phyloP scores from a whole-genome alignment of 1,140 invertebrate species.

The Nixonia krombeini region DNA sequence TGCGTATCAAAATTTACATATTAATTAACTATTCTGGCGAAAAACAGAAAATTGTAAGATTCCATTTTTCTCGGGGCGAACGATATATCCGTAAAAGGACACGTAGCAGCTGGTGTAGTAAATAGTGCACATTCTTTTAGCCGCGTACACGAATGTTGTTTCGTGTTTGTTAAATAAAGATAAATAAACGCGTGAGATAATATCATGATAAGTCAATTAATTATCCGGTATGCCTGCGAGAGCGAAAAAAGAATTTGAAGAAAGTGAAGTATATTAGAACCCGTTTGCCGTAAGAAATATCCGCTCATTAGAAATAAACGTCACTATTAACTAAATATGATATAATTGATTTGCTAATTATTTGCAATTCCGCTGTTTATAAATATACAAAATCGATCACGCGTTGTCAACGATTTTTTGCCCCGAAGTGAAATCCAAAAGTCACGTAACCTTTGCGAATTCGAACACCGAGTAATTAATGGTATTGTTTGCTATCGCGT shows the following conservation, averaged over 20 bases:
- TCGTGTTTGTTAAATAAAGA: constrained; percentile 25
- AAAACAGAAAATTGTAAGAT: too few species aligned
- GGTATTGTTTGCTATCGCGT: too few species aligned
- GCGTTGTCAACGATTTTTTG: constrained; percentile 1
- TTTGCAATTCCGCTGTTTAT: background rate
- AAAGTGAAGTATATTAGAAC: constrained; percentile 33
- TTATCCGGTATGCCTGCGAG: constrained; percentile 12
- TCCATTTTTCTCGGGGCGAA: too few species aligned
- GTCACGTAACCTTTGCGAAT: too few species aligned
- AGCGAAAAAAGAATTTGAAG: constrained; percentile 22
- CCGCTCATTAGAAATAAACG: constrained; percentile 27
- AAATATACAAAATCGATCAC: background rate
- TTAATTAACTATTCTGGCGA: too few species aligned
- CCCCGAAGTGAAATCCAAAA: too few species aligned
- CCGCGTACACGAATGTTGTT: background rate
- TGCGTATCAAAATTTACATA: too few species aligned
- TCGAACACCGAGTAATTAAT: too few species aligned
- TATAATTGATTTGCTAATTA: constrained; percentile 1
- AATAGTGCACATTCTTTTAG: background rate
- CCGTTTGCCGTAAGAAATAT: constrained; percentile 20
- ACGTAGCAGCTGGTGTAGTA: too few species aligned
- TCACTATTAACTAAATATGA: constrained; percentile 14
- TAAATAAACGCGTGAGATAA: constrained; percentile 19
- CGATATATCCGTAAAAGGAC: too few species aligned
- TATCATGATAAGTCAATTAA: constrained; percentile 37